phyloP scores from a whole-genome alignment of 2,113 vertebrate species.

The Nibea coibor region DNA sequence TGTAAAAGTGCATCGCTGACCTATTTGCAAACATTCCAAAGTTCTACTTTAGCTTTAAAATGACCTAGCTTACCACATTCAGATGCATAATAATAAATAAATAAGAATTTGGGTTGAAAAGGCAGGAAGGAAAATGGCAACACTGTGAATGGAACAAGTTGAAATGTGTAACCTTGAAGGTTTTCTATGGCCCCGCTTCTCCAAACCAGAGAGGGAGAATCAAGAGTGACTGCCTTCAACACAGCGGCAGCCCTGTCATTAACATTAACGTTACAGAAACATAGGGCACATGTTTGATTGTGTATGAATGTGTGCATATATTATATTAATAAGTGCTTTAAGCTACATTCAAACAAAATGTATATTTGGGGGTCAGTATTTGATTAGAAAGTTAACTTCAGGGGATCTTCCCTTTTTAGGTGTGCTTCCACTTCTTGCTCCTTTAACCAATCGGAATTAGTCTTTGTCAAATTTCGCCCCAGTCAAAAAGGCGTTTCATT shows the following conservation, averaged over 20 bases:
- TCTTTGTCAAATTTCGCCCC: slow-evolving; percentile 32
- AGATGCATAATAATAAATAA: slow-evolving; percentile 77
- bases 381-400: slow-evolving; percentile 40
- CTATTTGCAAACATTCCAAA: slow-evolving; percentile 69
- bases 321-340: slow-evolving; percentile 67
- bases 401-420: slow-evolving; percentile 61
- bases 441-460: slow-evolving; percentile 48
- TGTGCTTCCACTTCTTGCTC: slow-evolving; percentile 75
- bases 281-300: slow-evolving; percentile 46
- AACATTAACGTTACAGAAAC: slow-evolving; percentile 14
- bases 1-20: slow-evolving; percentile 65
- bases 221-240: slow-evolving; percentile 20
- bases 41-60: slow-evolving; percentile 69
- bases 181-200: slow-evolving; percentile 40
- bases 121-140: slow-evolving; percentile 68
- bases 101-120: slow-evolving; percentile 68
- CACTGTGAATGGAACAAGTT: slow-evolving; percentile 39
- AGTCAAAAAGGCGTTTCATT: slow-evolving; percentile 25
- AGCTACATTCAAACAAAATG: slow-evolving; percentile 76
- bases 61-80: slow-evolving; percentile 75
- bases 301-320: slow-evolving; percentile 57
- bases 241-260: slow-evolving; percentile 40
- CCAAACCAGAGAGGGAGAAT: slow-evolving; percentile 10
- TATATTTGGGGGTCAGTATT: slow-evolving; percentile 37
- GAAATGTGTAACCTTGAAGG: slow-evolving; percentile 26